Conservation (phyloP, 92 coral and sea anemone genomes). For the Parazoanthus atlanticus region DNA sequence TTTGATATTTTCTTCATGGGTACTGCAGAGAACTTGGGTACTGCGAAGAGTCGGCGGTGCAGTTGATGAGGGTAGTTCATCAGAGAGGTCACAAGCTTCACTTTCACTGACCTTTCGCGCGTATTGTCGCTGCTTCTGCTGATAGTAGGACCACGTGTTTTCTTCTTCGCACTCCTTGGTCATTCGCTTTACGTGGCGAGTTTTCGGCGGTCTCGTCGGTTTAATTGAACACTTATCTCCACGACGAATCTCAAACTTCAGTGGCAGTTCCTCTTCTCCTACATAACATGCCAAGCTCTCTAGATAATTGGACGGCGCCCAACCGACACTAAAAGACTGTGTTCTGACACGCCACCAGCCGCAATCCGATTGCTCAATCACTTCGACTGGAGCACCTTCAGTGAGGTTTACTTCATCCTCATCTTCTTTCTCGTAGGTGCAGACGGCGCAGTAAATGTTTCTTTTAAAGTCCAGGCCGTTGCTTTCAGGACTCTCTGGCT, state of each 20-base stretch:
- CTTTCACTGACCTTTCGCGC: not conserved
- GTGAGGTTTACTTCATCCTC: constrained; percentile 68
- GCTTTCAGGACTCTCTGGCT: not conserved
- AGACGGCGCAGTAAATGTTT: constrained; percentile 57
- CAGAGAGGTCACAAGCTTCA: not conserved
- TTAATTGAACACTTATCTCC: not conserved
- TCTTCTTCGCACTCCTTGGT: constrained; percentile 57
- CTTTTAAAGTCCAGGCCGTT: not conserved
- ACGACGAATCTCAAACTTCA: not conserved
- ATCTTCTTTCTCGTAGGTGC: constrained; percentile 69
- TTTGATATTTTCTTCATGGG: not conserved
- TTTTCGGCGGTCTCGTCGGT: constrained; percentile 29
- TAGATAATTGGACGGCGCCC: constrained; percentile 97
- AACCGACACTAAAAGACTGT: constrained; percentile 75
- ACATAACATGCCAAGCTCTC: constrained; percentile 43
- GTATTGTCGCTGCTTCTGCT: constrained; percentile 40
- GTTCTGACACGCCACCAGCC: constrained; percentile 99
- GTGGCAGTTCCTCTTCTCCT: not conserved
- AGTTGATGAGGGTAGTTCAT: not conserved
- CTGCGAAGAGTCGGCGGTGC: not conserved
- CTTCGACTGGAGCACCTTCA: constrained; percentile 80
- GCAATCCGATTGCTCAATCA: constrained; percentile 75
- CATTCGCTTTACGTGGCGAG: constrained; percentile 43
- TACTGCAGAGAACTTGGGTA: not conserved
- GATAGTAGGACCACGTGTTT: constrained; percentile 31